Evolutionary conservation across 2,797 vertebrate genomes (phyloP).

Genomic region (Phrynocephalus forsythii): DNA sequence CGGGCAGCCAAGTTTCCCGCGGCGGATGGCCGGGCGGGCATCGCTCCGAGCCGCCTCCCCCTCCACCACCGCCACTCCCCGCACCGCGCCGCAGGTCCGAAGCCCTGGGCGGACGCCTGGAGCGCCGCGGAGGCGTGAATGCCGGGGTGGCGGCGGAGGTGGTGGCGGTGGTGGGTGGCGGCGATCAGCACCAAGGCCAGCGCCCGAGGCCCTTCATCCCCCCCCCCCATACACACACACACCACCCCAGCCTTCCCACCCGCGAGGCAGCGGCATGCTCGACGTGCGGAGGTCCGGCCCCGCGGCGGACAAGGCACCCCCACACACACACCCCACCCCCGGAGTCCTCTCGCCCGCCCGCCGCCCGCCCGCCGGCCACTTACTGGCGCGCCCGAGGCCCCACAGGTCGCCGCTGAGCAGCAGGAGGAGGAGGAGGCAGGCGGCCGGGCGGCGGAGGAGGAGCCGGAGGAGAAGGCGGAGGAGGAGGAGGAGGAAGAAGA

Average conservation of each 20-base stretch:
- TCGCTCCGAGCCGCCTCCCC: neutral
- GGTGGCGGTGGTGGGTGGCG: neutral
- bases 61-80: neutral
- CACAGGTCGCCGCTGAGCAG: conserved; percentile 87
- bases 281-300: no score
- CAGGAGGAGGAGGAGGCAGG: conserved; percentile 84
- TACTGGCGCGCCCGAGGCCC: conserved; percentile 90
- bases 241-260: no score
- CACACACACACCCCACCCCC: neutral
- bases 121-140: no score
- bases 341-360: neutral
- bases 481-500: conserved; percentile 66
- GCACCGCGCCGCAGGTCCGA: no score
- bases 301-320: no score
- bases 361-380: conserved; percentile 70
- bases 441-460: conserved; percentile 82
- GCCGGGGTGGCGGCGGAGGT: neutral
- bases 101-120: no score
- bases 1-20: neutral
- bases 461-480: conserved; percentile 85
- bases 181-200: conserved; percentile 1
- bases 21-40: neutral
- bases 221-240: no score
- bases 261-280: no score
- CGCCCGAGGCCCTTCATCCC: neutral